phyloP scores from a whole-genome alignment of 1,140 invertebrate genomes.

The Drosophila auraria region DNA sequence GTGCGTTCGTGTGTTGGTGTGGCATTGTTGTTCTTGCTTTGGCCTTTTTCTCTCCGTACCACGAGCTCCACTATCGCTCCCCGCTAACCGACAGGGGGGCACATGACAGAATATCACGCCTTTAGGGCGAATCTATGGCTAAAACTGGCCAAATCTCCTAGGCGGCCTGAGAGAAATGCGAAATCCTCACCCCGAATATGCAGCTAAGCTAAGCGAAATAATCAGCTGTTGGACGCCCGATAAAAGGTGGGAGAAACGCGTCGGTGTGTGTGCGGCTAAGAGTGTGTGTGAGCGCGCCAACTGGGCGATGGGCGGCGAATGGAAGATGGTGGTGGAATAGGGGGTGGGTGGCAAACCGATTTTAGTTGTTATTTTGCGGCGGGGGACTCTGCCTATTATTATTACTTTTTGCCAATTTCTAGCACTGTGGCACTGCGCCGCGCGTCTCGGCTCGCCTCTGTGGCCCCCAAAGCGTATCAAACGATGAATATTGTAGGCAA shows the following conservation, averaged over 20 bases:
- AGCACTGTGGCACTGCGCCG: conserved; percentile 16
- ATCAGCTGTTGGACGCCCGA: conserved; percentile 63
- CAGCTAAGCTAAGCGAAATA: conserved; percentile 35
- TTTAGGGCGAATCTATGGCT: conserved; percentile 9
- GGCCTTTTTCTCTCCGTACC: conserved; percentile 26
- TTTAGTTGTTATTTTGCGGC: conserved; percentile 60
- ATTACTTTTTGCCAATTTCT: conserved; percentile 55
- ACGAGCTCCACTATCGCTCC: conserved; percentile 25
- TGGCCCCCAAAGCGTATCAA: conserved; percentile 63
- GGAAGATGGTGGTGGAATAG: conserved; percentile 29
- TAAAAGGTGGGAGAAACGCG: conserved; percentile 41
- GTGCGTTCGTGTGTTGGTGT: conserved; percentile 34
- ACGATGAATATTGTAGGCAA: conserved; percentile 78
- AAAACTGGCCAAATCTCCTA: conserved; percentile 12
- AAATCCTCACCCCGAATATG: conserved; percentile 28
- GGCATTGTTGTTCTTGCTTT: conserved; percentile 37
- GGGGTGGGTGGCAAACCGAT: conserved; percentile 46
- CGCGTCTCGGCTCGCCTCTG: conserved; percentile 20
- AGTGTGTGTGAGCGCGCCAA: conserved; percentile 65
- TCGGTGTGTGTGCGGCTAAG: conserved; percentile 5
- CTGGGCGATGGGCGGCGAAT: conserved; percentile 51
- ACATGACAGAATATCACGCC: conserved; percentile 68
- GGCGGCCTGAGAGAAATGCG: conserved; percentile 7
- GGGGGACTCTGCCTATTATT: conserved; percentile 53
- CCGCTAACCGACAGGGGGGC: conserved; percentile 41